phyloP scores from a whole-genome alignment of 2,797 vertebrate genomes.

The Acrossocheilus wenchowensis region DNA sequence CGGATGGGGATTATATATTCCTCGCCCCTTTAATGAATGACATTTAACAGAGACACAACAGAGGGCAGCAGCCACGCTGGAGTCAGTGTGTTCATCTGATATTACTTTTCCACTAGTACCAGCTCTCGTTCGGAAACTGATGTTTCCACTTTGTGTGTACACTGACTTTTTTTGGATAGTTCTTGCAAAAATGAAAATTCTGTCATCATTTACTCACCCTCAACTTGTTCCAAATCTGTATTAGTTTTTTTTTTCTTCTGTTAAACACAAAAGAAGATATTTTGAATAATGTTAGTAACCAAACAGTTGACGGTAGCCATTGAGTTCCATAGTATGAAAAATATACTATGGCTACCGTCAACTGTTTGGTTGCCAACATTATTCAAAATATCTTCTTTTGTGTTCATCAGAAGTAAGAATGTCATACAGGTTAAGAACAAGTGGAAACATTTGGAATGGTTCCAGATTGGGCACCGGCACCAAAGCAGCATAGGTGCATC shows the following conservation, averaged over 20 bases:
- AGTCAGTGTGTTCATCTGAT: slow-evolving; percentile 6
- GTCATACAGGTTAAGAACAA: neutral
- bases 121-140: neutral
- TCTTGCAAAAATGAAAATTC: neutral
- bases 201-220: neutral
- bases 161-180: neutral
- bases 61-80: neutral
- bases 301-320: neutral
- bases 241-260: neutral
- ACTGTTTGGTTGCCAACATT: neutral
- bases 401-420: slow-evolving; percentile 4
- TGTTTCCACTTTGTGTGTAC: neutral
- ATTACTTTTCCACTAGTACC: neutral
- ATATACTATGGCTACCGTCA: neutral
- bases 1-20: slow-evolving; percentile 36
- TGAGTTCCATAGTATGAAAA: neutral
- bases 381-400: neutral
- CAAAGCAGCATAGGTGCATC: neutral
- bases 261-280: neutral
- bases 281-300: neutral
- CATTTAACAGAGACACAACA: slow-evolving; percentile 29
- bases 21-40: slow-evolving; percentile 14
- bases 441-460: neutral
- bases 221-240: neutral
- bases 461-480: neutral